Percentiles rank a stretch among this genome's conserved stretches.
Evolutionary conservation across 2,797 vertebrate genomes (phyloP).

Genomic region (Onychomys leucogaster): DNA sequence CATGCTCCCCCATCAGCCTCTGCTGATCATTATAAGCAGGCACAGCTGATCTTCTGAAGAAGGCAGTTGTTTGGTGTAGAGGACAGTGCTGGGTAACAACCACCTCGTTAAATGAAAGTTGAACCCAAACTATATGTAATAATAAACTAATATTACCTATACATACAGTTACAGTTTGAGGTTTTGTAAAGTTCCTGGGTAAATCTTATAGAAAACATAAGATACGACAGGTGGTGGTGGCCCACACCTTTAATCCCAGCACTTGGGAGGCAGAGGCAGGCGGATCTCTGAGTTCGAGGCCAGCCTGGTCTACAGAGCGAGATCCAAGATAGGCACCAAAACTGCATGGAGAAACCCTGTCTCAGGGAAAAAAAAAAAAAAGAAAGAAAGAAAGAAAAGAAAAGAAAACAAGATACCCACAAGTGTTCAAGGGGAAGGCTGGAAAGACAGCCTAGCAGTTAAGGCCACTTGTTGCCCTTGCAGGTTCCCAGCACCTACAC

Average conservation of each 20-base stretch:
- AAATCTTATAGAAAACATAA: not conserved
- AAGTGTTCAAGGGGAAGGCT: not conserved
- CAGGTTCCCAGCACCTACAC: not conserved
- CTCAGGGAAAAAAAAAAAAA: no score
- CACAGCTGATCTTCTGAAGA: not conserved
- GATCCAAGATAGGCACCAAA: no score
- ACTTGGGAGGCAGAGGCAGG: no score
- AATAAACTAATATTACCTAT: not conserved
- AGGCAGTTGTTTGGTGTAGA: not conserved
- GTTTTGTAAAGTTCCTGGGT: not conserved
- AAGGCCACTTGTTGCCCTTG: not conserved
- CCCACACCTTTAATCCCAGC: no score
- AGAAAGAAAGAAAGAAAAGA: no score
- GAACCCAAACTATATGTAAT: not conserved
- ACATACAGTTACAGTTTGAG: not conserved
- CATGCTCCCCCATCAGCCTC: not conserved
- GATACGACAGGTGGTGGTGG: no score
- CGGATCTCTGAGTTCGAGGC: no score
- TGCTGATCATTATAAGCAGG: not conserved
- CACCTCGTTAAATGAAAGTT: not conserved
- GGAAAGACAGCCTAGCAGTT: not conserved
- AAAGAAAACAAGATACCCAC: not conserved
- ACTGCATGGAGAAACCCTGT: no score
- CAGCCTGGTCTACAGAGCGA: no score
- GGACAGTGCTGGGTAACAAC: not conserved